These are phyloP conservation scores for Agelas oroides DNA, from an alignment of 37 sponge, comb jelly and placozoan genomes.

Conservation along the genomic window DNA sequence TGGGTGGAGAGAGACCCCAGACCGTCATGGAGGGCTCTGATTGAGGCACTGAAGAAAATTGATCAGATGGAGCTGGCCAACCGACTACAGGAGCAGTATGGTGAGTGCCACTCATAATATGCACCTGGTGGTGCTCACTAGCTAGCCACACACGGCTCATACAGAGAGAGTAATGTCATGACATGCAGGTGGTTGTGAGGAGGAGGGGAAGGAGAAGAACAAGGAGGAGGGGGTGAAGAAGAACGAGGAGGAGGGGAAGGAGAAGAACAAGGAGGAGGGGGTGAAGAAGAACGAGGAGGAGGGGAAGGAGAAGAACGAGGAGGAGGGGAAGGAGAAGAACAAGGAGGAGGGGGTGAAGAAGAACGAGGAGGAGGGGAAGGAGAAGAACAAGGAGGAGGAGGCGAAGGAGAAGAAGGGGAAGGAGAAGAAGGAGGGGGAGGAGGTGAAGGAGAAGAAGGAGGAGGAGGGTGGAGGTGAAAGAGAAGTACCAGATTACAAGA, in stretches of 20 bases:
- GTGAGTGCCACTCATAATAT: not conserved
- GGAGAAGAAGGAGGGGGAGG: not conserved
- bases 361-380: not conserved
- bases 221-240: not conserved
- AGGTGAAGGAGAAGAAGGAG: not conserved
- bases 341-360: not conserved
- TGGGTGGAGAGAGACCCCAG: not conserved
- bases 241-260: not conserved
- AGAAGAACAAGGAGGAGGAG: too few species aligned
- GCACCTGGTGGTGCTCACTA: not conserved
- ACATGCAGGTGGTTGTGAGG: not conserved
- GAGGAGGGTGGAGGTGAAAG: not conserved
- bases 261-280: not conserved
- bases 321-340: not conserved
- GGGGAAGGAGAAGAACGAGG: not conserved
- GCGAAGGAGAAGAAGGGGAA: not conserved
- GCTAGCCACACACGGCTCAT: not conserved
- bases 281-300: not conserved
- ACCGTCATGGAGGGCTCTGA: constrained; percentile 11
- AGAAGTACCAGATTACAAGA: not conserved
- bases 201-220: not conserved
- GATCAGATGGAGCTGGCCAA: constrained; percentile 19
- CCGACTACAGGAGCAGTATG: not conserved
- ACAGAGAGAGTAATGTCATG: not conserved
- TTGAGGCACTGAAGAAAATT: not conserved